These are phyloP conservation scores for Poeciliopsis gracilis DNA, from an alignment of 2,797 vertebrate species.

Conservation along the genomic window DNA sequence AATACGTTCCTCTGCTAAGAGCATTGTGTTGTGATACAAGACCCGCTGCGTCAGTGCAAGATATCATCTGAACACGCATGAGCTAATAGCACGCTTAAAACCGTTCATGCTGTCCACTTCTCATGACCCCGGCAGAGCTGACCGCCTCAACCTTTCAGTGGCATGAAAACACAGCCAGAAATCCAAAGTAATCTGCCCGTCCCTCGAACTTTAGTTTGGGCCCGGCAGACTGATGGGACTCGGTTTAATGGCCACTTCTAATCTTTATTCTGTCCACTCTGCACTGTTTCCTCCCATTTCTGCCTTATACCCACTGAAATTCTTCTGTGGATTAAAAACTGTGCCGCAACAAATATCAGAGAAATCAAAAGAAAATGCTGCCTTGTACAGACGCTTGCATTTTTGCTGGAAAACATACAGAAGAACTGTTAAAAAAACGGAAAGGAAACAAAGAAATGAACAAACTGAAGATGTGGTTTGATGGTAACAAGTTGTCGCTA, in stretches of 20 bases:
- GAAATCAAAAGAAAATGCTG: background rate
- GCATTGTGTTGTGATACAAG: conserved; percentile 20
- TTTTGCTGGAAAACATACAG: too few species aligned
- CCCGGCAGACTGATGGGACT: conserved; percentile 27
- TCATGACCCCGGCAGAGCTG: conserved; percentile 9
- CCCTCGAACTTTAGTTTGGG: conserved; percentile 35
- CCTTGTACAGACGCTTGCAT: background rate
- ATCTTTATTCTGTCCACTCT: conserved; percentile 58
- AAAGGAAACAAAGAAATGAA: too few species aligned
- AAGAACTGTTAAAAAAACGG: too few species aligned
- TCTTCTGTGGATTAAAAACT: conserved; percentile 57
- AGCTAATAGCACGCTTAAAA: conserved; percentile 21
- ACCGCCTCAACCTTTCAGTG: conserved; percentile 22
- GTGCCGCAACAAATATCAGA: background rate
- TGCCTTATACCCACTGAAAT: conserved; percentile 52
- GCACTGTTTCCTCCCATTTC: conserved; percentile 51
- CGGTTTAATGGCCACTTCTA: conserved; percentile 56
- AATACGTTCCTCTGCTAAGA: background rate
- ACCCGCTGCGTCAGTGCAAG: conserved; percentile 3
- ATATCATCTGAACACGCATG: conserved; percentile 10
- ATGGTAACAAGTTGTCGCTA: too few species aligned
- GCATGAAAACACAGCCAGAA: conserved; percentile 29
- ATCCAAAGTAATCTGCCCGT: conserved; percentile 59
- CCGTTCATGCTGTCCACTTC: conserved; percentile 33
- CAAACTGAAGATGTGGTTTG: too few species aligned